These are phyloP conservation scores for Cepaea nemoralis DNA, from an alignment of 1,140 invertebrate species.

Conservation along the genomic window DNA sequence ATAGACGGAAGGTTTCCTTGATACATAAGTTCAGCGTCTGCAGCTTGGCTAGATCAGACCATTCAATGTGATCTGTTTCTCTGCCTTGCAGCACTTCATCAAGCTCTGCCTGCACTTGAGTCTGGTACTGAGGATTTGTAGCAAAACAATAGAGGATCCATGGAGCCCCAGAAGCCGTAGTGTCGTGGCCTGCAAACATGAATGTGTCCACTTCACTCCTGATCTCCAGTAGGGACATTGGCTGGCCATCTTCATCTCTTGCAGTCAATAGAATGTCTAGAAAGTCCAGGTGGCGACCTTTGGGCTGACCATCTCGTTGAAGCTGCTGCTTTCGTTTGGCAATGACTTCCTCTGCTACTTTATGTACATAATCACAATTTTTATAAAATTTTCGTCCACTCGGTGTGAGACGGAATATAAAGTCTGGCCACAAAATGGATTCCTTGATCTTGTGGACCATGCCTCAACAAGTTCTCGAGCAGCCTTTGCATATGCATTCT, in stretches of 20 bases:
- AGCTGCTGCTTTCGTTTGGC: conserved; percentile 43
- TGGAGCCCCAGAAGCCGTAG: no score
- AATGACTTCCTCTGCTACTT: conserved; percentile 53
- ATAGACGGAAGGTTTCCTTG: no score
- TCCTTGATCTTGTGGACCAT: background rate
- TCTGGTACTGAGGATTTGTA: no score
- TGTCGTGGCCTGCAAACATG: conserved; percentile 47
- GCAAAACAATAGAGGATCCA: no score
- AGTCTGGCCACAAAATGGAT: conserved; percentile 47
- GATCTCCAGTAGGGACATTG: conserved; percentile 48
- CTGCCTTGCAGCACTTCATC: no score
- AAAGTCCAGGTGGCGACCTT: conserved; percentile 45
- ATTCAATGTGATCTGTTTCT: no score
- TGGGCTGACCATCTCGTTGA: conserved; percentile 18
- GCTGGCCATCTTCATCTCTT: conserved; percentile 45
- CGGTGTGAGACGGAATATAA: conserved; percentile 46
- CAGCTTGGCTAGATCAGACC: no score
- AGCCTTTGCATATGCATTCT: conserved; percentile 20
- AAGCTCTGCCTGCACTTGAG: no score
- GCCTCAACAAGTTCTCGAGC: background rate
- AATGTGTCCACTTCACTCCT: conserved; percentile 56
- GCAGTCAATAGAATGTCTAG: conserved; percentile 49
- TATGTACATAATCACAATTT: conserved; percentile 49
- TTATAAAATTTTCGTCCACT: conserved; percentile 48
- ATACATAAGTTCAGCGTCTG: no score